These are phyloP conservation scores for Drosophila cardini DNA, from an alignment of 1,140 invertebrate genomes.

Conservation along the genomic window DNA sequence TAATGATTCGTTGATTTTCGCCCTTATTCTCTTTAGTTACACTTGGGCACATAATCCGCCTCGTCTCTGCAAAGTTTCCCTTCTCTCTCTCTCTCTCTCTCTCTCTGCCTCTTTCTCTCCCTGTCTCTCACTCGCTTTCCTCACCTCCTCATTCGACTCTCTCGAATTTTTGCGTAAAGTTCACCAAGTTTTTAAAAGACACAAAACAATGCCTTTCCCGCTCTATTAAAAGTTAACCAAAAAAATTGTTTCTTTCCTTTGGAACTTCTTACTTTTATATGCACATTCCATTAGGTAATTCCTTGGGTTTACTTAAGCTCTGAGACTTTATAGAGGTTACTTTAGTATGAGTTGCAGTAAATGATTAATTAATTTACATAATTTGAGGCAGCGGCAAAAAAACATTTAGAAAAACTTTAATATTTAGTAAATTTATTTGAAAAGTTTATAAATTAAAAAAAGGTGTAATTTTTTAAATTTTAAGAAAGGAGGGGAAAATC, in stretches of 20 bases:
- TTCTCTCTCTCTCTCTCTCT: conserved; percentile 43
- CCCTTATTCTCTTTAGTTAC: conserved; percentile 85
- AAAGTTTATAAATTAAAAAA: too few relatives aligned
- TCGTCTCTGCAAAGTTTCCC: conserved; percentile 65
- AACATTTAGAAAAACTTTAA: neutral
- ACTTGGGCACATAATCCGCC: conserved; percentile 83
- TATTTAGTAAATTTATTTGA: too few relatives aligned
- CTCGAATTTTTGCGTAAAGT: conserved; percentile 69
- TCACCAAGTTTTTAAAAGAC: conserved; percentile 66
- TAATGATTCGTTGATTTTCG: conserved; percentile 85
- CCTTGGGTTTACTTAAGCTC: neutral
- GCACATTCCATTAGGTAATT: conserved; percentile 30
- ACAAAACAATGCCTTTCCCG: conserved; percentile 45
- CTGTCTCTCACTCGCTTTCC: neutral
- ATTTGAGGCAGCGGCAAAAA: neutral
- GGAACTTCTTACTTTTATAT: conserved; percentile 1
- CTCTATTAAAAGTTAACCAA: conserved; percentile 14
- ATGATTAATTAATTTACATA: neutral
- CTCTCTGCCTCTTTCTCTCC: conserved; percentile 31
- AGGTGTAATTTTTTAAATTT: too few relatives aligned
- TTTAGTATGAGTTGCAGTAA: neutral
- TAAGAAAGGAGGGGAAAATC: too few relatives aligned
- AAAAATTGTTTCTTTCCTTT: conserved; percentile 21
- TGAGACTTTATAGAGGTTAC: neutral
- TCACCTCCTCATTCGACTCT: neutral